Base-by-base conservation (phyloP, 2,888 invertebrate species). In the Pheosia tremula region DNA sequence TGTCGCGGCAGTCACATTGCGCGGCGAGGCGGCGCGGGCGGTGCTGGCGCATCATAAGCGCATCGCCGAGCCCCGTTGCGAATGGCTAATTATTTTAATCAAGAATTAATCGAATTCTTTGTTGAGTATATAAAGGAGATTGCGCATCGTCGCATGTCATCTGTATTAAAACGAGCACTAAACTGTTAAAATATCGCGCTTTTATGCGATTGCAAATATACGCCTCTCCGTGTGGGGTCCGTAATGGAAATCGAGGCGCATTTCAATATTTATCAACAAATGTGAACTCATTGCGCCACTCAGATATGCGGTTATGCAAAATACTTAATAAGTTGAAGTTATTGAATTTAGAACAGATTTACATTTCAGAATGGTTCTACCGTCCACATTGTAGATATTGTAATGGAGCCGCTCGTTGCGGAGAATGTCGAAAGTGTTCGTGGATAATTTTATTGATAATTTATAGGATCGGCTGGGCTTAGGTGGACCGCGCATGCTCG, bases 201-300 rank as follows among this genome's bases (percentile, higher is more conserved):
- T 75, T 80, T 72, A 71, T 71, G 63, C 69, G 71, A 66, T 76
- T 68, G 70, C 82, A 84, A 85, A 84, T 79, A 75, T 79, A 75
- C 57, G 78, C 82, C 77, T 81, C 88, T 61, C 69, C 67, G 86
- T 89, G 91, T 91, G 91, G 89, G 91, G 91, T 88, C 91, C 74
- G 71, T 72, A 77, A 78, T 80, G 78, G 79, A 79, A 81, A 81
- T 78, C 81, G 78, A 77, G 71, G 81, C 80, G 72, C 83, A 87
- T 85, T 84, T 84, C 80, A 88, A 89, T 89, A 85, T 88, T 90
- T 90, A 90, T 87, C 86, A 84, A 86, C 83, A 85, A 85, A 85
- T 82, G 80, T 80, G 79, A 74, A 77, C 80, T 81, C 82, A 81
- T 84, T 81, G 81, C 78, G 63, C 74, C 71, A 69, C 68, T 67